These are phyloP conservation scores for Stichopus horrens DNA, from an alignment of 53 echinoderm and acorn worm species.

Conservation along the genomic window DNA sequence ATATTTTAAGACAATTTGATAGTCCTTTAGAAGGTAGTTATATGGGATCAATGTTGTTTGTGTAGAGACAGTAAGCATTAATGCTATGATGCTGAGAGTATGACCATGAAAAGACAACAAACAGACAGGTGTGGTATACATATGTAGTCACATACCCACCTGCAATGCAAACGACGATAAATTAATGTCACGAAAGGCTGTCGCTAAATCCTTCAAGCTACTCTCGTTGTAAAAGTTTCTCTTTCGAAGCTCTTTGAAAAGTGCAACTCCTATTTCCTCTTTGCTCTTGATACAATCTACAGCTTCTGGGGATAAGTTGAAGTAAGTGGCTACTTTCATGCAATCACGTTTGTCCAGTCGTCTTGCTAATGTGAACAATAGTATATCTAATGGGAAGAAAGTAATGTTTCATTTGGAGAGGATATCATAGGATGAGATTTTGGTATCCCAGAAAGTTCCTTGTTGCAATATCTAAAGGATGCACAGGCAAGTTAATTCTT, in stretches of 20 bases:
- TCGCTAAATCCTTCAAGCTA: neutral
- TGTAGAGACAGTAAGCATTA: too few species aligned
- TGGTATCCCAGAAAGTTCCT: too few species aligned
- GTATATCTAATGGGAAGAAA: neutral
- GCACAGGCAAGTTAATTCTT: too few species aligned
- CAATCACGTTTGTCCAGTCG: neutral
- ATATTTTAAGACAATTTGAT: too few species aligned
- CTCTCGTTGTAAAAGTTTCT: constrained; percentile 1
- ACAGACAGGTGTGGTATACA: too few species aligned
- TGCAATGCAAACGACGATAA: neutral
- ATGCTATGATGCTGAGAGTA: too few species aligned
- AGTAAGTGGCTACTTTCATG: constrained; percentile 5
- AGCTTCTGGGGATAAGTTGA: neutral
- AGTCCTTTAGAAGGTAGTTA: too few species aligned
- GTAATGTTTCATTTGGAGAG: neutral
- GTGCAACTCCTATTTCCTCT: neutral
- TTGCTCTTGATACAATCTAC: neutral
- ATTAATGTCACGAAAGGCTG: neutral
- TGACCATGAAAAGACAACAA: neutral
- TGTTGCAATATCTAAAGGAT: too few species aligned
- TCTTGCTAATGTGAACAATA: neutral
- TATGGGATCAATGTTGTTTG: too few species aligned
- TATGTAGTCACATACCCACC: neutral
- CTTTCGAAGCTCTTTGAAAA: neutral
- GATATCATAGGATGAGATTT: too few species aligned